Conservation (phyloP, 2,113 vertebrate species). For the Neolamprologus cancellatus region DNA sequence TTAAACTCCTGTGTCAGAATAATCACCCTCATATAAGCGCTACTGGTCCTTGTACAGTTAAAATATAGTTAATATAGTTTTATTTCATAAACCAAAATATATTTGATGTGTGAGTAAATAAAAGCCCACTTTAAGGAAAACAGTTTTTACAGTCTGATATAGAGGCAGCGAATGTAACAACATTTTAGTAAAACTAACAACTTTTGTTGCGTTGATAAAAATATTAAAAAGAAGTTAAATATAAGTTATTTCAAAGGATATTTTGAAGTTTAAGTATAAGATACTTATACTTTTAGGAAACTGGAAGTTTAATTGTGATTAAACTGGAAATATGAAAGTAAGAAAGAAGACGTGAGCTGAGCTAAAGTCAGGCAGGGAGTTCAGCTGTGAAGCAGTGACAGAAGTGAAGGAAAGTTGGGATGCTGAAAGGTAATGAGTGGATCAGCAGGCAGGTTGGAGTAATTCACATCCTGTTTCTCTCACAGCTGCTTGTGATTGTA, state of each 20-base stretch:
- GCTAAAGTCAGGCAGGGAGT: background rate
- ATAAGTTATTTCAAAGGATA: background rate
- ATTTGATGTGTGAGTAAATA: rapidly evolving
- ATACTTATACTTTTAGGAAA: background rate
- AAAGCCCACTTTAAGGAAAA: background rate
- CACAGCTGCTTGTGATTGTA: background rate
- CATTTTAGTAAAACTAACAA: background rate
- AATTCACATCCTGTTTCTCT: background rate
- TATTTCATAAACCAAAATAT: background rate
- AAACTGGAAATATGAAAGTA: background rate
- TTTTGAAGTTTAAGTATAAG: no score
- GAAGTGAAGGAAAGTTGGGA: background rate
- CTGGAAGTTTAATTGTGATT: background rate
- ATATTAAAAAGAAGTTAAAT: rapidly evolving
- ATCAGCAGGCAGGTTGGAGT: background rate
- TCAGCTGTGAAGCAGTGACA: rapidly evolving
- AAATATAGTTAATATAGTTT: background rate
- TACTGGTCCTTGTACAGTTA: rapidly evolving
- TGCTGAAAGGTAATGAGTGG: background rate
- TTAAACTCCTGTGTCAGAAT: background rate
- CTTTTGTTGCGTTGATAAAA: background rate
- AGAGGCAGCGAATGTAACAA: background rate
- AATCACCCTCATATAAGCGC: rapidly evolving
- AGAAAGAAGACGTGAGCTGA: background rate
- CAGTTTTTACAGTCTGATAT: background rate